phyloP scores from a whole-genome alignment of 2,113 vertebrate genomes.

The Eidolon helvum region DNA sequence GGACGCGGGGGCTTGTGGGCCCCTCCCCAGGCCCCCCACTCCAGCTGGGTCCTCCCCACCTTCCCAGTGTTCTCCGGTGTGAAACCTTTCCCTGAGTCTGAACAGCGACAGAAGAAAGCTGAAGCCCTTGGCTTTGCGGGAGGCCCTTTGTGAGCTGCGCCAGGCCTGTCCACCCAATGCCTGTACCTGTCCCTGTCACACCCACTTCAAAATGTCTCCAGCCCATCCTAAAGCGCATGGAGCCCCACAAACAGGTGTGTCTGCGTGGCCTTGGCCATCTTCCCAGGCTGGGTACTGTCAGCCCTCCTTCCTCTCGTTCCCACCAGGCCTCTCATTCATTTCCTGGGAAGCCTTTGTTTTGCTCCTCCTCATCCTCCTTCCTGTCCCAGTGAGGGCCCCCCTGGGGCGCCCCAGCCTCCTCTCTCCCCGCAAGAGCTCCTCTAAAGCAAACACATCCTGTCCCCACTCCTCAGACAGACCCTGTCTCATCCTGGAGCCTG shows the following conservation, averaged over 20 bases:
- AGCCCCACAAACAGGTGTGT: accelerated
- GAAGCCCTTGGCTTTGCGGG: too few relatives aligned
- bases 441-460: accelerated
- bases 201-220: not conserved
- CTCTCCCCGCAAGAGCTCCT: accelerated
- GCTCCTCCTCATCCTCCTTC: not conserved
- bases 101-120: not conserved
- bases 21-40: not conserved
- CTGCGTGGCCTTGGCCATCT: not conserved
- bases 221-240: accelerated
- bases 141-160: not conserved
- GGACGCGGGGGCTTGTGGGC: accelerated
- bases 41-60: not conserved
- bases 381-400: not conserved
- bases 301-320: too few relatives aligned
- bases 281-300: accelerated
- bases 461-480: not conserved
- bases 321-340: not conserved
- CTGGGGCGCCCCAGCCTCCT: not conserved
- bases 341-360: not conserved
- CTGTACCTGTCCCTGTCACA: not conserved
- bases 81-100: not conserved
- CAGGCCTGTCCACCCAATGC: not conserved
- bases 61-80: not conserved
- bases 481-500: not conserved